Conservation (phyloP, 2,888 invertebrate genomes). For the Mylabris sibirica region DNA sequence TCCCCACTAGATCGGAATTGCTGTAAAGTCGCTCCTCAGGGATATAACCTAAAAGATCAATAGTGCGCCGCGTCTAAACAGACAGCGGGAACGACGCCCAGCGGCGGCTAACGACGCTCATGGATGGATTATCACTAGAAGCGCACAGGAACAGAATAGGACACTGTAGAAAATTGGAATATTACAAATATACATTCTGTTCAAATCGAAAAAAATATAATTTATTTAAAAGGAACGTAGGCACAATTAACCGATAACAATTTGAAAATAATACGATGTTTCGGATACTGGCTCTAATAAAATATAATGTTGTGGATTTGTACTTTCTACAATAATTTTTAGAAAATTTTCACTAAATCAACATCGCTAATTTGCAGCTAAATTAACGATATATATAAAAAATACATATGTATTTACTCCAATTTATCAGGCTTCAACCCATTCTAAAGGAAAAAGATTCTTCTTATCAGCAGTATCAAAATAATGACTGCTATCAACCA, state of each 20-base stretch:
- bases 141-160: not conserved
- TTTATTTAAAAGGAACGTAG: not conserved
- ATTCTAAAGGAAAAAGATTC: conserved; percentile 61
- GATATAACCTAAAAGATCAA: conserved; percentile 59
- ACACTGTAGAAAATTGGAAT: not conserved
- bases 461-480: conserved; percentile 61
- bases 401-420: not conserved
- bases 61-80: conserved; percentile 49
- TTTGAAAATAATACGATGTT: not conserved
- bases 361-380: not conserved
- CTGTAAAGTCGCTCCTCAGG: conserved; percentile 53
- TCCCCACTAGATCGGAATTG: conserved; percentile 45
- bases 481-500: conserved; percentile 62
- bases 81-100: conserved; percentile 21
- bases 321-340: conserved; percentile 3
- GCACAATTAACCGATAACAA: not conserved
- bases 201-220: not conserved
- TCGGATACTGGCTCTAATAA: not conserved
- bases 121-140: not conserved
- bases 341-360: not conserved
- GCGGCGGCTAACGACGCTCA: conserved; percentile 15
- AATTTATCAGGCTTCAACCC: not conserved
- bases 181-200: not conserved
- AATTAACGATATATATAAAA: conserved; percentile 1
- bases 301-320: not conserved